These are phyloP conservation scores for Lepidurus packardi DNA, from an alignment of 1,140 invertebrate species.

Conservation along the genomic window DNA sequence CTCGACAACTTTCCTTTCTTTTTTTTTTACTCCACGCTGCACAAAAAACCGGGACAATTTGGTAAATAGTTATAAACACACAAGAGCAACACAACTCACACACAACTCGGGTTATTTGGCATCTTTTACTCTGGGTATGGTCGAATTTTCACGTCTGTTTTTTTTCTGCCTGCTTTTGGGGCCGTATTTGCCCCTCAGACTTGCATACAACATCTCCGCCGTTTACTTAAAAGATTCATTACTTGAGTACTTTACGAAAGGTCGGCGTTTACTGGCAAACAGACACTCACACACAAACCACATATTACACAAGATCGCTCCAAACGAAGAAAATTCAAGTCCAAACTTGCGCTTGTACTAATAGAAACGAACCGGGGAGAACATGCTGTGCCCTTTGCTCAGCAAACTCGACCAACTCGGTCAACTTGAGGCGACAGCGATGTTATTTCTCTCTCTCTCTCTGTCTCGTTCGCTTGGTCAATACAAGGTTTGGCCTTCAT, in stretches of 20 bases:
- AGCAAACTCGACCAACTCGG: background rate
- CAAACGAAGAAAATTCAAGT: no score
- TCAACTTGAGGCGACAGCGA: background rate
- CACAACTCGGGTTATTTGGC: background rate
- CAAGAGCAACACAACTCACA: background rate
- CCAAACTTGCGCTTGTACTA: background rate
- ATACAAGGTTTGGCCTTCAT: background rate
- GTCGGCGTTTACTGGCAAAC: background rate
- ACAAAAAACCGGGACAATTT: conserved; percentile 12
- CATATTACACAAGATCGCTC: background rate
- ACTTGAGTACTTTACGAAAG: conserved; percentile 14
- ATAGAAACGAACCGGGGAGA: background rate
- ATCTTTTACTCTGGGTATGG: conserved; percentile 13
- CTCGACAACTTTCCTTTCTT: background rate
- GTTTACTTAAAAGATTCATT: conserved; percentile 22
- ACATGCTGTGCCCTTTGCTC: background rate
- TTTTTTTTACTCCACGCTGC: background rate
- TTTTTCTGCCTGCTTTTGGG: background rate
- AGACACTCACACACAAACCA: background rate
- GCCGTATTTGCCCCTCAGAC: no score
- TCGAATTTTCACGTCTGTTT: background rate
- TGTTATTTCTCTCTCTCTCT: no score
- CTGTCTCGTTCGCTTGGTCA: no score
- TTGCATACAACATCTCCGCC: background rate
- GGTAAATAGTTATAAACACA: conserved; percentile 3